Percentiles rank a stretch among this genome's conserved stretches.
These are phyloP conservation scores for Arizona elegans DNA, from an alignment of 2,113 vertebrate species.

Conservation along the genomic window DNA sequence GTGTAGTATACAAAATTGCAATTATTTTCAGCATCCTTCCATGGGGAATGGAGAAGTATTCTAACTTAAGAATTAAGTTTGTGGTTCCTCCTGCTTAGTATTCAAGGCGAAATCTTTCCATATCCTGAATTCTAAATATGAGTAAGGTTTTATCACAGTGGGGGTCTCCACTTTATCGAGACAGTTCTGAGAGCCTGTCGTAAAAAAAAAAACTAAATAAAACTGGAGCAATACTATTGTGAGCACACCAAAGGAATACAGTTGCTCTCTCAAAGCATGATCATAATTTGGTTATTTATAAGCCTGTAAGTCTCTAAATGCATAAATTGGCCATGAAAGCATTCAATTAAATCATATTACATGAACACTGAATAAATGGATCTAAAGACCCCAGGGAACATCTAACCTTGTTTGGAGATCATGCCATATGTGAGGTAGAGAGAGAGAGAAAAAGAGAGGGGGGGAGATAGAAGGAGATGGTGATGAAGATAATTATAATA, in stretches of 20 bases:
- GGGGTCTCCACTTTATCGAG: background rate
- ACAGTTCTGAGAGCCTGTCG: constrained; percentile 37
- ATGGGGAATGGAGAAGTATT: background rate
- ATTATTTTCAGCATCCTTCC: background rate
- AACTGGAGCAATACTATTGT: constrained; percentile 42
- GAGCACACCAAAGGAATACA: background rate
- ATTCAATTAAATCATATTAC: background rate
- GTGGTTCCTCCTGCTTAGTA: background rate
- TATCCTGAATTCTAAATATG: background rate
- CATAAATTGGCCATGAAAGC: constrained; percentile 12
- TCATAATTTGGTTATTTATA: constrained; percentile 6
- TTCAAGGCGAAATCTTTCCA: background rate
- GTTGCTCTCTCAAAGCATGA: constrained; percentile 7
- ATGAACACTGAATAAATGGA: background rate
- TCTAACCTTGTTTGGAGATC: background rate
- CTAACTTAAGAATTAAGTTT: background rate
- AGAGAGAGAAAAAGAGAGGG: background rate
- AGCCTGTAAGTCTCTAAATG: background rate
- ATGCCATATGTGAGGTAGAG: constrained; percentile 1
- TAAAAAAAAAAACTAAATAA: constrained; percentile 39
- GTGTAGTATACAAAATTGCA: background rate
- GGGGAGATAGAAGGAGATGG: background rate
- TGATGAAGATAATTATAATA: background rate
- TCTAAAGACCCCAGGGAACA: background rate
- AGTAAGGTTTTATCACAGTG: constrained; percentile 26